Evolutionary conservation across 2,888 invertebrate genomes (phyloP).

Genomic region (Pterostichus madidus): DNA sequence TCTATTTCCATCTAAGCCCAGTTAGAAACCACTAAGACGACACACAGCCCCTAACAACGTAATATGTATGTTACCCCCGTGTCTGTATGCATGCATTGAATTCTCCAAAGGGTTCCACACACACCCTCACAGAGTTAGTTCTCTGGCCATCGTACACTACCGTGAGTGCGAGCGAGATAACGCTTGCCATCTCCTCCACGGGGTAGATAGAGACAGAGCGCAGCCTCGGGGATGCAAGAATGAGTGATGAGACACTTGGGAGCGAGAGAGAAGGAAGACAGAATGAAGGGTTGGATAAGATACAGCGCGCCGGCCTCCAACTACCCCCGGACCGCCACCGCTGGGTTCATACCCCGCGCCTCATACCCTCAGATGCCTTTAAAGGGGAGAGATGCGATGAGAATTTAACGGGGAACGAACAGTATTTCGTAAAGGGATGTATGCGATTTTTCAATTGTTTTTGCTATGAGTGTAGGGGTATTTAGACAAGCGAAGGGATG

Average conservation of each 20-base stretch:
- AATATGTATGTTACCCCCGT: constrained; percentile 22
- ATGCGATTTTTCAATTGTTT: background rate
- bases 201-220: constrained; percentile 26
- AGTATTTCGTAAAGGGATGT: background rate
- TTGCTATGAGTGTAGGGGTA: too few species aligned
- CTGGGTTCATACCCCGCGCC: background rate
- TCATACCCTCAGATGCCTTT: constrained; percentile 1
- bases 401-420: background rate
- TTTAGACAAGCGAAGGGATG: too few species aligned
- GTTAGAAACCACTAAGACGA: constrained; percentile 23
- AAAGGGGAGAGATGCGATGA: constrained; percentile 19
- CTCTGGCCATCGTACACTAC: constrained; percentile 20
- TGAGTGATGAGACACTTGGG: constrained; percentile 67
- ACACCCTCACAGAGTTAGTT: constrained; percentile 5
- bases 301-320: constrained; percentile 42
- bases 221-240: constrained; percentile 66
- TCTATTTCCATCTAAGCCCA: background rate
- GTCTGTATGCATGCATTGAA: constrained; percentile 51
- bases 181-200: background rate
- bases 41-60: constrained; percentile 12
- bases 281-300: constrained; percentile 67
- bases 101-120: constrained; percentile 61
- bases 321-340: constrained; percentile 28
- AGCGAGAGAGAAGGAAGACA: constrained; percentile 52
- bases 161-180: constrained; percentile 19